Percentiles rank a stretch among this genome's conserved stretches.
phyloP scores from a whole-genome alignment of 2,113 vertebrate genomes.

The Tapirus terrestris region DNA sequence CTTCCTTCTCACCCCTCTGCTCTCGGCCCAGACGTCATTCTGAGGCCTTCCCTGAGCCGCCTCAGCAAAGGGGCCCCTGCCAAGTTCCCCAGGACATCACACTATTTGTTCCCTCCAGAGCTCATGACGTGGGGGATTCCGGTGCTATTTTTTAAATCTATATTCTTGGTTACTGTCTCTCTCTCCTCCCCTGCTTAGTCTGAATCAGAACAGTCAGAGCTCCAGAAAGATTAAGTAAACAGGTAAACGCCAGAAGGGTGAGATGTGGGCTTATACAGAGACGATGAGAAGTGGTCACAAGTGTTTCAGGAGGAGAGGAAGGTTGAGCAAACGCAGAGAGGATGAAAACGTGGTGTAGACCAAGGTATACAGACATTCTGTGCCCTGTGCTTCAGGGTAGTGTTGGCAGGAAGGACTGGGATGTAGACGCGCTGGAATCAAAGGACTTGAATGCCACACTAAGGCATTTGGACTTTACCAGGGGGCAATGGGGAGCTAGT shows the following conservation, averaged over 20 bases:
- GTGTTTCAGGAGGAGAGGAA: no score
- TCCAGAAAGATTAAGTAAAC: background rate
- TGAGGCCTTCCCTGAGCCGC: background rate
- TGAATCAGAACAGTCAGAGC: background rate
- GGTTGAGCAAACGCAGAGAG: fast-evolving
- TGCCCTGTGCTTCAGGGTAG: background rate
- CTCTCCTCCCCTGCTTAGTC: background rate
- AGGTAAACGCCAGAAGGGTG: background rate
- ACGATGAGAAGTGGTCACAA: fast-evolving
- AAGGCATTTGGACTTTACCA: background rate
- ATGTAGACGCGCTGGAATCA: fast-evolving
- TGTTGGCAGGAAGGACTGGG: background rate
- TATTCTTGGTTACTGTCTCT: background rate
- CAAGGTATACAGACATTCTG: fast-evolving
- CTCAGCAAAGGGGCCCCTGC: background rate
- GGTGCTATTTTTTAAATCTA: background rate
- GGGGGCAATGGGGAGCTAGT: background rate
- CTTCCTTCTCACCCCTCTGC: background rate
- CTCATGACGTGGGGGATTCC: no score
- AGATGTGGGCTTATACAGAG: background rate
- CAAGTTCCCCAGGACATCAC: background rate
- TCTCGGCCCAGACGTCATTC: background rate
- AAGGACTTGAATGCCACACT: background rate
- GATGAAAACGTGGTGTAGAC: fast-evolving
- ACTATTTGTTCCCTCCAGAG: background rate